phyloP scores from a whole-genome alignment of 2,113 vertebrate species.

The Gymnocephalus cernua region DNA sequence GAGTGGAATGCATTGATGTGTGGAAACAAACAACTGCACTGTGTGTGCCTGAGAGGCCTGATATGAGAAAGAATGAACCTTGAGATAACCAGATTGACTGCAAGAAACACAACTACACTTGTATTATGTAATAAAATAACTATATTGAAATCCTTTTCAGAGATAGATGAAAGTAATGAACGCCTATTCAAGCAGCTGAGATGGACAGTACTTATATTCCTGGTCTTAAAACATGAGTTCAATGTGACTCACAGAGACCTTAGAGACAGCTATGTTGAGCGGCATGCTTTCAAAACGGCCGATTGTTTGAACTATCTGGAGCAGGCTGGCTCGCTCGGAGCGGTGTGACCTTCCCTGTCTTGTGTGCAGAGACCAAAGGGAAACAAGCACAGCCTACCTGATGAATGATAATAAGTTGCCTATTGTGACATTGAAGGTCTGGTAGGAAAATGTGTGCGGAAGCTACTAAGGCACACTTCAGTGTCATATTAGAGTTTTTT shows the following conservation, averaged over 20 bases:
- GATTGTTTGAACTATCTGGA: slow-evolving; percentile 68
- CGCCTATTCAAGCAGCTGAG: slow-evolving; percentile 8
- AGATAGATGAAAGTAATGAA: slow-evolving; percentile 16
- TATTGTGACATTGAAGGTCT: slow-evolving; percentile 61
- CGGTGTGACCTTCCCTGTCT: slow-evolving; percentile 72
- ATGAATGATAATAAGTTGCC: slow-evolving; percentile 71
- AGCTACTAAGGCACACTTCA: slow-evolving; percentile 51
- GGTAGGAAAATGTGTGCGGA: slow-evolving; percentile 54
- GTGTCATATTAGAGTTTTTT: slow-evolving; percentile 42
- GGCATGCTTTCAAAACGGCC: slow-evolving; percentile 29
- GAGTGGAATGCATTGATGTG: slow-evolving; percentile 95
- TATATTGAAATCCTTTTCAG: slow-evolving; percentile 4
- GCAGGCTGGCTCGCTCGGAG: slow-evolving; percentile 55
- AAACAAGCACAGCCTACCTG: slow-evolving; percentile 65
- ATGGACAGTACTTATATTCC: slow-evolving; percentile 7
- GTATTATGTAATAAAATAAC: slow-evolving; percentile 58
- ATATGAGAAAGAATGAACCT: slow-evolving; percentile 65
- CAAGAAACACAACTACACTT: slow-evolving; percentile 10
- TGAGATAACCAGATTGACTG: slow-evolving; percentile 51
- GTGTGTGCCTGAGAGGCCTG: slow-evolving; percentile 81
- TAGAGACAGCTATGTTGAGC: slow-evolving; percentile 18
- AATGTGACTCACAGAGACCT: slow-evolving; percentile 37
- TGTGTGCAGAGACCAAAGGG: slow-evolving; percentile 50
- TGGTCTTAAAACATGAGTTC: slow-evolving; percentile 8
- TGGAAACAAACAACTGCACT: slow-evolving; percentile 91